These are phyloP conservation scores for Etheostoma nigrum DNA, from an alignment of 2,797 vertebrate species.

Conservation along the genomic window DNA sequence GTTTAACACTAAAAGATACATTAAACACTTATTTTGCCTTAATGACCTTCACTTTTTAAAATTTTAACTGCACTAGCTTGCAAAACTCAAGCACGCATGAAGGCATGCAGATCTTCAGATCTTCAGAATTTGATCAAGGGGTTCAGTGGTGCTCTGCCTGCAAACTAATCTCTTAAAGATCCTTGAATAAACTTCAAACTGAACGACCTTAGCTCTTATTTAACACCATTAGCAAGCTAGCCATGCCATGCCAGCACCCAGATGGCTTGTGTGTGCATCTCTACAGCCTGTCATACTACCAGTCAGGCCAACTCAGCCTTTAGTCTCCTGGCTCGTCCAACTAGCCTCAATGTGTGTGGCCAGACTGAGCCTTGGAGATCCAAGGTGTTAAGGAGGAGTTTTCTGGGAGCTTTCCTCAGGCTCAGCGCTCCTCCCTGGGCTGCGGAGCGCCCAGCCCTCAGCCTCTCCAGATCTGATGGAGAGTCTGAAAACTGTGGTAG, in stretches of 20 bases:
- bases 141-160: not conserved
- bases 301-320: slow-evolving; percentile 34
- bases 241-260: not conserved
- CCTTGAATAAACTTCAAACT: not conserved
- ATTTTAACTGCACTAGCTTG: not conserved
- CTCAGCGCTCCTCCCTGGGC: slow-evolving; percentile 42
- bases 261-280: slow-evolving; percentile 17
- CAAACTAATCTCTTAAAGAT: slow-evolving; percentile 1
- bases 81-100: not conserved
- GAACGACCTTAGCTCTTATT: slow-evolving; percentile 1
- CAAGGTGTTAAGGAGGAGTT: slow-evolving; percentile 67
- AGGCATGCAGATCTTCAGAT: not conserved
- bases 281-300: slow-evolving; percentile 2
- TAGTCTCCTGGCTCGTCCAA: slow-evolving; percentile 38
- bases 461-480: slow-evolving; percentile 51
- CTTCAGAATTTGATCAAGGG: slow-evolving; percentile 10
- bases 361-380: slow-evolving; percentile 64
- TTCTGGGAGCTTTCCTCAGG: slow-evolving; percentile 60
- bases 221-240: slow-evolving; percentile 9
- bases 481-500: slow-evolving; percentile 29
- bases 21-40: not conserved
- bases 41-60: not conserved
- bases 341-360: slow-evolving; percentile 42
- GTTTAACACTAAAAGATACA: not conserved
- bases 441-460: slow-evolving; percentile 38